Evolutionary conservation across 2,888 invertebrate species (phyloP).

Genomic region (Plemyria rubiginata): DNA sequence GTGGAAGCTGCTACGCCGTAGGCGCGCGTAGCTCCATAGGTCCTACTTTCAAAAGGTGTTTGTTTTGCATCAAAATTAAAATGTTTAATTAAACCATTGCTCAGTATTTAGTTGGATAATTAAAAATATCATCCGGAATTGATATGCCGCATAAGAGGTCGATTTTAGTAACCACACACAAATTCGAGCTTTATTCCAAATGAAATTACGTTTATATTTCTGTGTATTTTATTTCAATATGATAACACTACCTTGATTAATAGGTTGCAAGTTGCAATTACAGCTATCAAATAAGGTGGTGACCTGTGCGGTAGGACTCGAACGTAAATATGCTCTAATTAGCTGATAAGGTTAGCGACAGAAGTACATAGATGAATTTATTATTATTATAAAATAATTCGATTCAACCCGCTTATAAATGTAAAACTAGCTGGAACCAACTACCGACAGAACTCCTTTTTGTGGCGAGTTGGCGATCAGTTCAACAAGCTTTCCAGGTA

Average conservation of each 20-base stretch:
- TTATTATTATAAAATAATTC: too few relatives aligned
- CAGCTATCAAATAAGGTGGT: slow-evolving; percentile 29
- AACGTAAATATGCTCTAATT: slow-evolving; percentile 16
- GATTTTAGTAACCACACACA: not conserved
- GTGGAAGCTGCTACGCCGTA: slow-evolving; percentile 29
- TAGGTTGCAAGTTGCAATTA: slow-evolving; percentile 8
- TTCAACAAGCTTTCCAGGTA: too few relatives aligned
- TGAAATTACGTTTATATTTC: slow-evolving; percentile 11
- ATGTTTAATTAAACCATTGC: not conserved
- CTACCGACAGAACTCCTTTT: too few relatives aligned
- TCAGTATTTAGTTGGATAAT: not conserved
- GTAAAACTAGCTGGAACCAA: too few relatives aligned
- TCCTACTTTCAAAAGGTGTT: not conserved
- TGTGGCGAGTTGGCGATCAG: too few relatives aligned
- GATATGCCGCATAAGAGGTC: slow-evolving; percentile 6
- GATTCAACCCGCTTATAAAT: too few relatives aligned
- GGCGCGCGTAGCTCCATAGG: slow-evolving; percentile 13
- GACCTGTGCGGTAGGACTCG: slow-evolving; percentile 24
- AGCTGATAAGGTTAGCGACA: not conserved
- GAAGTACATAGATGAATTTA: too few relatives aligned
- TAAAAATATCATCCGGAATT: slow-evolving; percentile 8
- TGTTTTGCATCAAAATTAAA: not conserved
- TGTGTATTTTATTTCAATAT: not conserved
- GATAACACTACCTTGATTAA: slow-evolving; percentile 19
- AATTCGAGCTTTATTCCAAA: slow-evolving; percentile 7